These are phyloP conservation scores for Drosophila chauvacae DNA, from an alignment of 1,140 invertebrate genomes.

Conservation along the genomic window DNA sequence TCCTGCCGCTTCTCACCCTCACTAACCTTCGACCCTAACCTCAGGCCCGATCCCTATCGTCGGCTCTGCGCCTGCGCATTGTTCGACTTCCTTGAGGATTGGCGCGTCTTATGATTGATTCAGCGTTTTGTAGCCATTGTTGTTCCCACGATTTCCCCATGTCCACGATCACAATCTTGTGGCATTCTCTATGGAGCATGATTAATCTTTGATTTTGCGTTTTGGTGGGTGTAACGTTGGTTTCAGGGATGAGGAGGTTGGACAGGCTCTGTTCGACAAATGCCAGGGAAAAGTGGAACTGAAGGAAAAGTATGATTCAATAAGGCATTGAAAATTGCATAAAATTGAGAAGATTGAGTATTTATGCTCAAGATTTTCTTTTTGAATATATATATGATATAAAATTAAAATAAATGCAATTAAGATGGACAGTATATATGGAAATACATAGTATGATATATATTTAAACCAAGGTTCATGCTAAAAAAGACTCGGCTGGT, in stretches of 20 bases:
- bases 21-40: constrained; percentile 33
- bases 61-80: constrained; percentile 36
- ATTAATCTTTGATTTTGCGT: constrained; percentile 42
- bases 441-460: too few relatives aligned
- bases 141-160: constrained; percentile 55
- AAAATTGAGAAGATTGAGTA: background rate
- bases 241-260: background rate
- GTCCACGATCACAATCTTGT: constrained; percentile 72
- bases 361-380: background rate
- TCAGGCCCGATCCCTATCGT: constrained; percentile 38
- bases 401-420: background rate
- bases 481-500: too few relatives aligned
- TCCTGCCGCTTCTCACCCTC: constrained; percentile 19
- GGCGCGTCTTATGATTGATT: constrained; percentile 73
- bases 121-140: constrained; percentile 62
- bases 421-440: too few relatives aligned
- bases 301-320: constrained; percentile 13
- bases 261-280: constrained; percentile 4
- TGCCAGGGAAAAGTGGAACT: constrained; percentile 6
- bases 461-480: too few relatives aligned
- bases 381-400: background rate
- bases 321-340: background rate
- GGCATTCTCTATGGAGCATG: constrained; percentile 57
- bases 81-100: constrained; percentile 74
- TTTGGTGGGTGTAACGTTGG: constrained; percentile 43